Base-by-base conservation (phyloP, 2,888 invertebrate species). In the Sipha maydis region DNA sequence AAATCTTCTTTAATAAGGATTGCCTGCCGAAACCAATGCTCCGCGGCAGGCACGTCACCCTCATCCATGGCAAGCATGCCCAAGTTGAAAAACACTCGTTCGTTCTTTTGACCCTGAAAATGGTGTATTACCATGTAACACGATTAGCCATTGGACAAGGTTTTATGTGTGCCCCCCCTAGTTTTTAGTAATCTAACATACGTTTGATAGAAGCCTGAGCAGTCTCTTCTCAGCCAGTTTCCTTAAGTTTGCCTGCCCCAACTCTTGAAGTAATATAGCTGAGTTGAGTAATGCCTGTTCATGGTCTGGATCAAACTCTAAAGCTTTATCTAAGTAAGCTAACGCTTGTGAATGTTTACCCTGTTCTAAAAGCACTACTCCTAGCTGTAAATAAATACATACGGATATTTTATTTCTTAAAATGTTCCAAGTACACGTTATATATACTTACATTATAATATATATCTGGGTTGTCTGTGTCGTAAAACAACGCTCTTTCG, bases 11-110 rank as follows among this genome's bases (percentile, higher is more conserved):
- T 97, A 25, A 97, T 93, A 91, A 96, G 96, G 0, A 97, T 96
- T 0, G 98, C 97, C 71, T 90, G 90, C 85, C 97, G 94, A 92
- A 98, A 98, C 95, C 97, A 97, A 88, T 95, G 94, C 92, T 98
- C 98, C 0, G 98, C 98, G 91, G 96, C 96, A 67, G 95, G 95
- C 75, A 95, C 96, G 91, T 98, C 96, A 76, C 96, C 95, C 91
- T 97, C 97, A 92, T 99, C 98, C 98, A 98, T 98, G 75, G 98
- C 96, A 77, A 99, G 93, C 98, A 99, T 98, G 90, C 98, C 98
- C 86, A 98, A 93, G 93, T 98, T 98, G 92, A 99, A 99, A 92
- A 97, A 97, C 9, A 98, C 96, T 89, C 98, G 94, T 92, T 98
- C 97, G 92, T 98, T 98, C 89, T 95, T 95, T 0, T 93, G 92